Conservation (phyloP, 2,113 vertebrate species). For the Phaethon lepturus region DNA sequence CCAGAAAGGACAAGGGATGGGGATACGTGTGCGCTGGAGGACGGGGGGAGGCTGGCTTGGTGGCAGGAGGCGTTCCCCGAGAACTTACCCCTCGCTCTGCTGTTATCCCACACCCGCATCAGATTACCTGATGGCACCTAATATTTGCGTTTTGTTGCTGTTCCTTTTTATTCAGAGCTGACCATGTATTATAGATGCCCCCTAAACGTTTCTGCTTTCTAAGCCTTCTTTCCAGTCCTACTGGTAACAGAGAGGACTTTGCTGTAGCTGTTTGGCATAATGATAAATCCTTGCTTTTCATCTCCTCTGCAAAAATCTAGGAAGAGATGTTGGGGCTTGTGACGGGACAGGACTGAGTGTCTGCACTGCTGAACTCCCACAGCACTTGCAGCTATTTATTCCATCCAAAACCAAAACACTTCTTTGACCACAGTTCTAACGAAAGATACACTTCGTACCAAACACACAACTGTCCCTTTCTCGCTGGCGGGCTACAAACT, state of each 20-base stretch:
- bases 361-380: background rate
- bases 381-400: background rate
- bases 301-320: background rate
- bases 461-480: background rate
- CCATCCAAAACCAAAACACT: background rate
- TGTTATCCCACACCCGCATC: background rate
- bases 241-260: background rate
- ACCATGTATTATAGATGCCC: background rate
- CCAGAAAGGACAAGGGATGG: conserved; percentile 43
- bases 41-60: conserved; percentile 11
- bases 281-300: background rate
- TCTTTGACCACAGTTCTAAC: background rate
- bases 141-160: background rate
- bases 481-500: background rate
- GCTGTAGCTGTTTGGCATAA: background rate
- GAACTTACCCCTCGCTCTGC: background rate
- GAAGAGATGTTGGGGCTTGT: background rate
- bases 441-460: background rate
- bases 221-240: background rate
- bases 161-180: background rate
- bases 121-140: background rate
- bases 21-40: background rate
- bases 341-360: background rate
- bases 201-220: background rate
- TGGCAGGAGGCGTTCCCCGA: background rate